Evolutionary conservation across 2,113 vertebrate species (phyloP).

Genomic region (Microcebus griseorufus): DNA sequence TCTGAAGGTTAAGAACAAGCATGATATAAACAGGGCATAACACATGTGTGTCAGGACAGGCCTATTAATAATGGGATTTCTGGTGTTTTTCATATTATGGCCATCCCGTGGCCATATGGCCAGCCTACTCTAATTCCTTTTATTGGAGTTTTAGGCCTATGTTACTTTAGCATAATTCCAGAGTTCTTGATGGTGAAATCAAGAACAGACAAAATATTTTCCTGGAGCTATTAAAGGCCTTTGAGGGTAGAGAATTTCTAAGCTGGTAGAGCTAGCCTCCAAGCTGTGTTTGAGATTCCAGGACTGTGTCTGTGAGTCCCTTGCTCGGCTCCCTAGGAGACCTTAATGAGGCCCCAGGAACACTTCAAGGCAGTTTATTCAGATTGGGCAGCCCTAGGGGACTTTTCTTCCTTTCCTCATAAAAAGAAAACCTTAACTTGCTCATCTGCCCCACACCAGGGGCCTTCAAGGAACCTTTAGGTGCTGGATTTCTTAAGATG

Average conservation of each 20-base stretch:
- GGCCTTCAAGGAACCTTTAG: background rate
- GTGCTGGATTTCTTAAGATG: background rate
- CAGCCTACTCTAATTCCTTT: background rate
- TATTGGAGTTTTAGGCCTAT: background rate
- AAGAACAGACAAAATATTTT: background rate
- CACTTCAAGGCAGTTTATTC: background rate
- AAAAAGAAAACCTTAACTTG: background rate
- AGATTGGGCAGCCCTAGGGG: background rate
- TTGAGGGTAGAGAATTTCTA: conserved; percentile 10
- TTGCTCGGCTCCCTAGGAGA: background rate
- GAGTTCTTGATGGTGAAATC: conserved; percentile 11
- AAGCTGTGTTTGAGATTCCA: background rate
- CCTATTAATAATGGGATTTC: background rate
- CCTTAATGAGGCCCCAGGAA: background rate
- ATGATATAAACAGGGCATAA: background rate
- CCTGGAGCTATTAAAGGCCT: background rate
- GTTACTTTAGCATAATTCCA: background rate
- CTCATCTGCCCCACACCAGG: background rate
- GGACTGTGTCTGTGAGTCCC: background rate
- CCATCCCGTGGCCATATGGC: background rate
- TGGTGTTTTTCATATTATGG: background rate
- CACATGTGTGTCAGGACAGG: background rate
- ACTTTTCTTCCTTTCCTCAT: background rate
- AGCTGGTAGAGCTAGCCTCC: background rate
- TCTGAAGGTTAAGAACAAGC: background rate